Evolutionary conservation across 2,797 vertebrate species (phyloP), one percentile per base, ranked within the genome.

Genomic region (Notolepis coatsorum): DNA sequence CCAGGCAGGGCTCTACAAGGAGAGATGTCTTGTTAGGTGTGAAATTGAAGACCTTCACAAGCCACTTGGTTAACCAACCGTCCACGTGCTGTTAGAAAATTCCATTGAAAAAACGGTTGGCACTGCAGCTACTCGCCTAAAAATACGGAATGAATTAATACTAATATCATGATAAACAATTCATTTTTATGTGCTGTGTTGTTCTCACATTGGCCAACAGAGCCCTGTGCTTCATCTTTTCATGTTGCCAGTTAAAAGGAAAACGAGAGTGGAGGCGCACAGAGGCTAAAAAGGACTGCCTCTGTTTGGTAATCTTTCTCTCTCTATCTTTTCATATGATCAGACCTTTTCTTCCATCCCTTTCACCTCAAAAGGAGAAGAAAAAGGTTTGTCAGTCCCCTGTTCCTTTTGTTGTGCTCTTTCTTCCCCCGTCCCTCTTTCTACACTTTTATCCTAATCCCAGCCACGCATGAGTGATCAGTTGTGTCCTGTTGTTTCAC

Each of bases 391-490:
- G 95, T 96, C 94, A 94, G 93, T 94, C 92, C 93, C 94, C 95
- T 95, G 94, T 97, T 95, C 86, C 95, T 96, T 98, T 98, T 96
- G 95, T 97, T 94, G 91, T 93, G 93, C 86, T 93, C 94, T 95
- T 95, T 97, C 86, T 96, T 95, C 95, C 95, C n/a, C 89, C 91
- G 84, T 90, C 94, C n/a, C 92, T 95, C 95, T 97, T 96, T 96
- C 93, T 93, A 92, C n/a, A n/a, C 94, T 96, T 96, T 95, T 94
- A 95, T 96, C 95, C 95, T 96, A 96, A 95, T 96, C 95, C 94
- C 93, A 95, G 95, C 93, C 96, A 98, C 96, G 97, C 96, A 97
- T 98, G 96, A 98, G 95, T 91, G 96, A 96, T 95, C 95, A 94
- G 95, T 96, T 96, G 94, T 96, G 95, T 95, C 93, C 95, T 95